Evolutionary conservation across 2,888 invertebrate genomes (phyloP), one percentile per base, ranked within the genome.

Genomic region (Harpalus rufipes): DNA sequence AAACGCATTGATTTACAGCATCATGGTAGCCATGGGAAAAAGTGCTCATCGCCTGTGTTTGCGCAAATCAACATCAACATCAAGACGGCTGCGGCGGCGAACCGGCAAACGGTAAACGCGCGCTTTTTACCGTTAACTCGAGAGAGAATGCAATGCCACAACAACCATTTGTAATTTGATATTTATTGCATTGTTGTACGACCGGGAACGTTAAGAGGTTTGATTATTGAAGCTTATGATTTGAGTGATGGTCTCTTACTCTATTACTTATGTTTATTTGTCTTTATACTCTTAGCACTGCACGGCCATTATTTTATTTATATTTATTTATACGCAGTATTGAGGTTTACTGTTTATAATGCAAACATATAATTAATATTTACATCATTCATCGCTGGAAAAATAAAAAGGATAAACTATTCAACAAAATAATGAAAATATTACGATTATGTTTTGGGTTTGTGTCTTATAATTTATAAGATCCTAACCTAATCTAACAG

Each of bases 1-100:
- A 83, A 84, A 84, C 84, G 18, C 72, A 65, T 78, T 79, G 79
- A 84, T 84, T 84, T 84, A 84, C 84, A 84, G 39, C 84, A 78
- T 65, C 68, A 39, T 25, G 16, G 32, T 39, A 59, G 56, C 32
- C 84, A 78, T 84, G 84, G 84, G 84, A 84, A 79, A 84, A 84
- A 84, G 25, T 80, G 41, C 78, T 14, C 78, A 74, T 74, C 72
- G 51, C 14, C 56, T 32, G 58, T 79, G 39, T 63, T 80, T 80
- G 79, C 39, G 25, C 51, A 25, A 21, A n/a, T 21, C 65, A 21
- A 25, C 14, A 56, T 32, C 65, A 21, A 25, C 14, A 56, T 32
- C 81, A 51, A 21, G 51, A 51, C 21, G 18, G 25, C 76, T 7
- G 78, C 58, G 56, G 56, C 78, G 76, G 76, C 78, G 78, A 78